Base-by-base conservation (phyloP, 2,797 vertebrate species). In the Astyanax mexicanus region DNA sequence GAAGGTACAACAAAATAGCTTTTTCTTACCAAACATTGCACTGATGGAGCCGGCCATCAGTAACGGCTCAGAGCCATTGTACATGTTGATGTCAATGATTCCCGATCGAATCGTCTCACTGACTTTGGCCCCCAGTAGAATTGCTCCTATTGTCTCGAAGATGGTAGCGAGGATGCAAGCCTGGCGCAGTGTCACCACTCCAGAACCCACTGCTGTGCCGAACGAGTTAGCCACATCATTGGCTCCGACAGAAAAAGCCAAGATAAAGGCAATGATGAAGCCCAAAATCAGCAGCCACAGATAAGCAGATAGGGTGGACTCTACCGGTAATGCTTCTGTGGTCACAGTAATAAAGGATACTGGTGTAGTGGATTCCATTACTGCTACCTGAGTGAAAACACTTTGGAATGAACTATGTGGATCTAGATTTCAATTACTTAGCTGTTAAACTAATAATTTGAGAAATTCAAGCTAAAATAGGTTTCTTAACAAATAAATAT, bases 161-260 rank as follows among this genome's bases (percentile, higher is more conserved):
- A 99, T 51, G 0, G 95, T 96, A 29, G 98, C 98, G 72, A 99
- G 82, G 80, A 99, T 69, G 75, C 98, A 99, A 9, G 98, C 98
- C 77, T 97, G 96, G 12, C 94, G 92, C 57, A 99, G 90, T 32
- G 96, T 98, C 83, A 98, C 96, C 19, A 98, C 97, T 0, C 97
- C 97, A 0, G 98, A 99, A 77, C 98, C 98, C 70, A 99, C 98
- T 0, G 98, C 98, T 0, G 98, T 99, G 70, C 98, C 98, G 6
- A 99, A 99, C 0, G 98, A 99, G 88, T 99, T 99, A 44, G 98
- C 98, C 27, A 99, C 98, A n/a, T 99, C 98, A 69, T 99, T 99
- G 86, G 98, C 98, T 0, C 98, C 98, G 0, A 99, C 98, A 0
- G 98, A 99, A 86, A 99, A 99, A 12, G 98, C 98, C 77, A 99